Evolutionary conservation across 2,113 vertebrate genomes (phyloP).

Genomic region (Pteronura brasiliensis): DNA sequence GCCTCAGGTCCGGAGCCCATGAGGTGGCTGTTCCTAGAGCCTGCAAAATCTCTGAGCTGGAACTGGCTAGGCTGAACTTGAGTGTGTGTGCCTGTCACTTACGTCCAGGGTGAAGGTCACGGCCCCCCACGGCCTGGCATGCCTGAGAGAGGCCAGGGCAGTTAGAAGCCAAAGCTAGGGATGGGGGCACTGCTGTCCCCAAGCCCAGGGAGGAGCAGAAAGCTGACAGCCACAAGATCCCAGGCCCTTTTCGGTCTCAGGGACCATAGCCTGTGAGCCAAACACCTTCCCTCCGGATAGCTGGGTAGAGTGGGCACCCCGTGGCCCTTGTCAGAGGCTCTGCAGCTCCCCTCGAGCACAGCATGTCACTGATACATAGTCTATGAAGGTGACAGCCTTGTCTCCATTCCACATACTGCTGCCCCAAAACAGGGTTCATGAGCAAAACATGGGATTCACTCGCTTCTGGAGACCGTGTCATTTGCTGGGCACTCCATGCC

Average conservation of each 20-base stretch:
- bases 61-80: background rate
- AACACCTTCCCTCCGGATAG: too few species aligned
- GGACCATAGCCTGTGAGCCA: background rate
- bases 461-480: background rate
- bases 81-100: background rate
- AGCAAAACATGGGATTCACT: background rate
- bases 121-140: background rate
- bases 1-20: background rate
- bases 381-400: background rate
- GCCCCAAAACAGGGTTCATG: background rate
- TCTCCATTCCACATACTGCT: background rate
- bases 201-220: background rate
- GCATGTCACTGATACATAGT: background rate
- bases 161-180: background rate
- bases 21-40: background rate
- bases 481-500: background rate
- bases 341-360: background rate
- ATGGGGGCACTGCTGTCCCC: background rate
- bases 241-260: background rate
- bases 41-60: background rate
- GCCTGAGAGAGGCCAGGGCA: background rate
- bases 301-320: background rate
- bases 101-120: background rate
- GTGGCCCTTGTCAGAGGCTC: background rate
- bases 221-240: background rate